Evolutionary conservation across 1,140 invertebrate species (phyloP), one percentile per base, ranked within the genome.

Genomic region (Pogonomyrmex barbatus): DNA sequence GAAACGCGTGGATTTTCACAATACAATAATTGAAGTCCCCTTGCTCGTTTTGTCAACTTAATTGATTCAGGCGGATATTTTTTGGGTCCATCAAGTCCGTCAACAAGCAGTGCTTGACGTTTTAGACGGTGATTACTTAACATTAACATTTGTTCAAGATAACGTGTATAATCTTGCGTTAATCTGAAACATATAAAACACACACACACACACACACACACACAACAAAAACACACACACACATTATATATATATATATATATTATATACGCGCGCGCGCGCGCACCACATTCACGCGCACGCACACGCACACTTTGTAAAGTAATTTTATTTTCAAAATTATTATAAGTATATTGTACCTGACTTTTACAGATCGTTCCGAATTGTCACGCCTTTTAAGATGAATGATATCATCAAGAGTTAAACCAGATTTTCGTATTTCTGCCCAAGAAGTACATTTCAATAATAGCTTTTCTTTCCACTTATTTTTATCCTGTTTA

Each of bases 121-220:
- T 89, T 91, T 2, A 87, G 50, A 85, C 88, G 92, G 70, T 73
- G 54, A 77, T 93, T 84, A 24, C 83, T 92, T n/a, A 95, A 77
- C 90, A 95, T 92, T 58, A 95, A 90, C 92, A 95, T 94, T 83
- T 95, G 93, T 36, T 94, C 92, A 0, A 93, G 87, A 82, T 92
- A 90, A n/a, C 90, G 91, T 30, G 87, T 58, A 79, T 93, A 95
- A 88, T 95, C 94, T 70, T 95, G 89, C 1, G 87, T 63, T 54
- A 91, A 91, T 92, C 94, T 95, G 85, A 85, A 92, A 90, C 75
- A 77, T 52, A 70, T 71, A n/a, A n/a, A n/a, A 24, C 24, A 24
- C 24, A 24, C 24, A 24, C 24, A 24, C 24, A 24, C 24, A 24
- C 24, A 24, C 24, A 24, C 24, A 24, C 24, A 24, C 24, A 24